Evolutionary conservation across 2,888 invertebrate species (phyloP), one percentile per base, ranked within the genome.

Genomic region (Bursaphelenchus okinawaensis): DNA sequence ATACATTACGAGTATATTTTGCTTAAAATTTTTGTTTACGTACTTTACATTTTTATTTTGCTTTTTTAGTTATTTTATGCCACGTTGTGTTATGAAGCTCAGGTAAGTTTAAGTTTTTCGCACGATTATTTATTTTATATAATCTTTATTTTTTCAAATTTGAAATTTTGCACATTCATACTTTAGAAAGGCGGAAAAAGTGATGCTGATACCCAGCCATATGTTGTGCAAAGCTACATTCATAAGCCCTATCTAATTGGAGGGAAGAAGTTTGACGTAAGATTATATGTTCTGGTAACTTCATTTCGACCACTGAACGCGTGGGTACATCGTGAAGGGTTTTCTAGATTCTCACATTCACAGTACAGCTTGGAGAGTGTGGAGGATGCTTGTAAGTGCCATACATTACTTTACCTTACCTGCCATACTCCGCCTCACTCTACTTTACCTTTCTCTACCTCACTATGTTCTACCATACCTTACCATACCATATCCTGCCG

Each of bases 261-360:
- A 52, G 87, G 87, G 6, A 84, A 86, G 72, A 88, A 88, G 80
- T 88, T 88, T 80, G 88, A 88, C 78, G 83, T 88, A n/a, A 82
- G 88, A 8, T 84, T 88, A 67, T 88, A 88, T 82, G 87, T 87
- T 7, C 82, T 88, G 52, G 87, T 88, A 24, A 86, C 86, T 55
- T 87, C 87, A 92, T 82, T 90, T 90, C 1, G 91, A 90, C 83
- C 89, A 90, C 51, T 90, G 90, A 51, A 91, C 91, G 83, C 85
- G 91, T 75, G 92, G 92, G 84, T 93, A 91, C 83, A 91, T 91
- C 89, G 88, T 52, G 87, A 87, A 72, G 88, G 88, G 0, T 88
- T 88, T 82, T 88, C 88, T 0, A 83, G 88, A 12, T 85, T 88
- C 69, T 87, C 87, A n/a, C 86, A 86, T 66, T 85, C 85, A 22